Conservation (phyloP, 1,140 invertebrate species). For the Scaptodrosophila lebanonensis region DNA sequence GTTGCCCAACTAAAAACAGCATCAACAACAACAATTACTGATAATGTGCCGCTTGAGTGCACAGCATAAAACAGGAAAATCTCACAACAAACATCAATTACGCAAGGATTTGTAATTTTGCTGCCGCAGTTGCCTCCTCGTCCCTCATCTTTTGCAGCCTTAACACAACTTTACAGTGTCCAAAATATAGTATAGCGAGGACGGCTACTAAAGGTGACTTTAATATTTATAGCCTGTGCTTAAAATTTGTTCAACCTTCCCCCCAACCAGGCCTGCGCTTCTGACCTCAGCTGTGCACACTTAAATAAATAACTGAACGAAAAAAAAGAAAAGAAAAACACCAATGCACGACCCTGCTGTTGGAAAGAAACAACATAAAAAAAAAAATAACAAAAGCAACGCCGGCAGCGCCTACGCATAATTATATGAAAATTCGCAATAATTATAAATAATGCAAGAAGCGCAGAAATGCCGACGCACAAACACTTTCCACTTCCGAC, state of each 20-base stretch:
- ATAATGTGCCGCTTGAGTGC: conserved; percentile 56
- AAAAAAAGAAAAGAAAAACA: too few relatives aligned
- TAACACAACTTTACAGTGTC: too few relatives aligned
- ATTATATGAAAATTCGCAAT: conserved; percentile 75
- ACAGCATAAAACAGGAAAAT: conserved; percentile 32
- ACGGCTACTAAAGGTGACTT: conserved; percentile 56
- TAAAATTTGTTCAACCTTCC: conserved; percentile 40
- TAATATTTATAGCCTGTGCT: conserved; percentile 62
- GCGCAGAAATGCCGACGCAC: conserved; percentile 37
- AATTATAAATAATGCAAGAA: conserved; percentile 69
- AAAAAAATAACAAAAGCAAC: background rate
- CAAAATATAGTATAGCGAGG: conserved; percentile 12
- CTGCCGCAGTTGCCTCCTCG: too few relatives aligned
- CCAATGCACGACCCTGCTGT: too few relatives aligned
- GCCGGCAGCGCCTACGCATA: conserved; percentile 53
- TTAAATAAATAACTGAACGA: conserved; percentile 65
- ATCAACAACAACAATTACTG: conserved; percentile 31
- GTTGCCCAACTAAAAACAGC: conserved; percentile 12
- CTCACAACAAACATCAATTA: conserved; percentile 65
- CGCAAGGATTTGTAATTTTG: conserved; percentile 37
- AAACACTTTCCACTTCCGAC: conserved; percentile 60
- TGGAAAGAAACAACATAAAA: background rate
- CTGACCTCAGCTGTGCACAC: conserved; percentile 1
- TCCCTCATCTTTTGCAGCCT: too few relatives aligned
- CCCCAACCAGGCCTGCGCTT: too few relatives aligned